phyloP scores from a whole-genome alignment of 2,797 vertebrate genomes.

The Cynodonichthys magdalenae region DNA sequence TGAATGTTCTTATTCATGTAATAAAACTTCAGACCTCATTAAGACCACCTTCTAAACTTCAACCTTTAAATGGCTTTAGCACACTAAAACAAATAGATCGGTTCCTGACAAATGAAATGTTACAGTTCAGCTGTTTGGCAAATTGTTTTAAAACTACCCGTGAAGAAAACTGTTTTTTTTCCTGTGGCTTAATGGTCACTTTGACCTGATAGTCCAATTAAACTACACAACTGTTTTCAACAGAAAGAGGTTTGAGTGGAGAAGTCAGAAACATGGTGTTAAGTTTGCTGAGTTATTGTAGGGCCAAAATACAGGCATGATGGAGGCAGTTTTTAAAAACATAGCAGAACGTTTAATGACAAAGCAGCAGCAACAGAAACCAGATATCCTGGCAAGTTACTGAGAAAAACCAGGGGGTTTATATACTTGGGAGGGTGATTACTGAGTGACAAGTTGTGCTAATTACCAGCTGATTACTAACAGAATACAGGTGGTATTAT shows the following conservation, averaged over 20 bases:
- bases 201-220: conserved; percentile 8
- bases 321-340: too few relatives aligned
- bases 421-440: too few relatives aligned
- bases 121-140: conserved; percentile 5
- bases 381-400: too few relatives aligned
- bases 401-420: too few relatives aligned
- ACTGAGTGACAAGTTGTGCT: too few relatives aligned
- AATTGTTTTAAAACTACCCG: background rate
- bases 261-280: background rate
- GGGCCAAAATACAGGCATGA: too few relatives aligned
- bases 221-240: conserved; percentile 7
- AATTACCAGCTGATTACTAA: too few relatives aligned
- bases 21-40: background rate
- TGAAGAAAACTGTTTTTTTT: background rate
- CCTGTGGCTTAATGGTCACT: background rate
- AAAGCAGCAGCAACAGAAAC: too few relatives aligned
- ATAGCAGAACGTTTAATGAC: too few relatives aligned
- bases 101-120: conserved; percentile 7
- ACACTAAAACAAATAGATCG: background rate
- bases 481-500: too few relatives aligned
- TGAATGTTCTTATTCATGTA: background rate
- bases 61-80: conserved; percentile 17
- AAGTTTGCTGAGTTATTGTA: too few relatives aligned
- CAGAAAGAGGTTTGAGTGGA: conserved; percentile 8
- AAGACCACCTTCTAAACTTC: conserved; percentile 3